These are phyloP conservation scores for Pemphigus obesinymphae DNA, from an alignment of 1,140 invertebrate species.

Conservation along the genomic window DNA sequence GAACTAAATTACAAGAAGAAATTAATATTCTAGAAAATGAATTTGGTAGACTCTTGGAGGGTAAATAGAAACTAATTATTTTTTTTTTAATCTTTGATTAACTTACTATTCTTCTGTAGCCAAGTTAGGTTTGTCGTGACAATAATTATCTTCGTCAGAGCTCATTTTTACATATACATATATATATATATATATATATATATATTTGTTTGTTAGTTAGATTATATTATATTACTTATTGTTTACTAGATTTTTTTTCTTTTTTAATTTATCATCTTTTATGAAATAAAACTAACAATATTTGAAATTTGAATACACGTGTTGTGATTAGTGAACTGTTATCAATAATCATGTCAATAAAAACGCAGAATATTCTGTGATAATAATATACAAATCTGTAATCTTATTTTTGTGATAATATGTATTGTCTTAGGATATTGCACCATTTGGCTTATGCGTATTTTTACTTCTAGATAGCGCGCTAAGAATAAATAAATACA, in stretches of 20 bases:
- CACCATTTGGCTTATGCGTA: neutral
- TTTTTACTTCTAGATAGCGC: neutral
- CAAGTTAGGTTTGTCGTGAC: neutral
- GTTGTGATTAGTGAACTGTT: neutral
- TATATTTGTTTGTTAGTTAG: too few relatives aligned
- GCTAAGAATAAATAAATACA: neutral
- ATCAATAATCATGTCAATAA: too few relatives aligned
- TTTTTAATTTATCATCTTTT: neutral
- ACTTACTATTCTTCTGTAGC: slow-evolving; percentile 37
- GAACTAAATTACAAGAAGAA: slow-evolving; percentile 7
- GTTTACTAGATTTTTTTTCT: neutral
- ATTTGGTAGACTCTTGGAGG: slow-evolving; percentile 14
- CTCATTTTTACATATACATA: neutral
- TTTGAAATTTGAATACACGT: neutral
- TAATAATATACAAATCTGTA: neutral
- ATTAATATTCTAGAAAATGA: slow-evolving; percentile 21
- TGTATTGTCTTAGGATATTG: neutral
- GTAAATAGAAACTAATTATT: neutral
- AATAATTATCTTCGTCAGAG: neutral
- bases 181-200: neutral
- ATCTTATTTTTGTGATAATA: neutral
- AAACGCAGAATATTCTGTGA: too few relatives aligned
- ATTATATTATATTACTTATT: neutral
- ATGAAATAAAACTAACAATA: neutral
- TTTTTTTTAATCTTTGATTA: neutral